Conservation (phyloP, 1,140 invertebrate genomes). For the Catajapyx aquilonaris region DNA sequence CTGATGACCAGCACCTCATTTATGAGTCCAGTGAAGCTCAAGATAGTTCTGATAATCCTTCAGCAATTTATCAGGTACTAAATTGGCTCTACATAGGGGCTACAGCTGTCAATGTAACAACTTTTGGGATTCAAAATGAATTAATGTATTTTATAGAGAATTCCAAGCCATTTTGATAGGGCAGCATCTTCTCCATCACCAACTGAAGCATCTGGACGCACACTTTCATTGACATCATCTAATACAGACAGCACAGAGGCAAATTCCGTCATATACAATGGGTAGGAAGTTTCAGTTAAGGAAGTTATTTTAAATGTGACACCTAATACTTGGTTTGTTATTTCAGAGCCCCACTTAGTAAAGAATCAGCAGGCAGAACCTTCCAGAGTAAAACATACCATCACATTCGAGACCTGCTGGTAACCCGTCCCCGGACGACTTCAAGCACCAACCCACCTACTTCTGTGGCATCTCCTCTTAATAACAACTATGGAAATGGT, state of each 20-base stretch:
- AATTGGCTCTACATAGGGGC: too few species aligned
- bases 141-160: too few species aligned
- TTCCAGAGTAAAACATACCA: not conserved
- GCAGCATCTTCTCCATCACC: not conserved
- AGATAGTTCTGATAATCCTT: too few species aligned
- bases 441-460: not conserved
- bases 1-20: too few species aligned
- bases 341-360: too few species aligned
- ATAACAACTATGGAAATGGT: not conserved
- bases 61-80: too few species aligned
- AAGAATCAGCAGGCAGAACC: not conserved
- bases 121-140: too few species aligned
- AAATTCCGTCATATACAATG: slow-evolving; percentile 1
- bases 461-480: not conserved
- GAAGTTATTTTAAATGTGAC: not conserved
- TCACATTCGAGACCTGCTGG: not conserved
- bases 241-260: not conserved
- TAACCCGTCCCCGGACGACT: not conserved
- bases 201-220: not conserved
- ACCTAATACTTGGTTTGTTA: not conserved
- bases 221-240: not conserved
- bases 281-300: not conserved
- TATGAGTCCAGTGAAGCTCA: too few species aligned
- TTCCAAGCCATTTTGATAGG: not conserved
- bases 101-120: too few species aligned